Conservation (phyloP, 2,797 vertebrate genomes). For the Lutjanus campechanus region DNA sequence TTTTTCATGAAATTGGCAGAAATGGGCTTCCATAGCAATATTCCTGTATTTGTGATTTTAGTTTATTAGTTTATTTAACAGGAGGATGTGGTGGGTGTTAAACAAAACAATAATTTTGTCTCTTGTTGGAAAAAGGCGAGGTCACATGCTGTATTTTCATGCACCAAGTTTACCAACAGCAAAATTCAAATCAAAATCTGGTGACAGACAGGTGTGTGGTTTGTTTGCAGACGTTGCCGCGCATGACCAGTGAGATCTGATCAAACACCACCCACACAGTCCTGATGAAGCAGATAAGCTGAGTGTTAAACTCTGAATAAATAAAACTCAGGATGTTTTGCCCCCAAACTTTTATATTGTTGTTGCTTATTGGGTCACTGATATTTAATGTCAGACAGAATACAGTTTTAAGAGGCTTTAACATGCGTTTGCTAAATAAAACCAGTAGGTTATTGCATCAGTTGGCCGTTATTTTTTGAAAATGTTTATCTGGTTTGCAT, state of each 20-base stretch:
- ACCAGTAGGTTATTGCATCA: background rate
- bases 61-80: too few relatives aligned
- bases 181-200: conserved; percentile 14
- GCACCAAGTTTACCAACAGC: background rate
- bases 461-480: background rate
- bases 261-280: conserved; percentile 35
- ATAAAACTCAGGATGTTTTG: background rate
- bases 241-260: conserved; percentile 34
- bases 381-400: background rate
- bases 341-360: background rate
- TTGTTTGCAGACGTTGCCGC: conserved; percentile 22
- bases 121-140: background rate
- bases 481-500: background rate
- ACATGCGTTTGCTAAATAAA: background rate
- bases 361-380: background rate
- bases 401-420: background rate
- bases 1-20: too few relatives aligned
- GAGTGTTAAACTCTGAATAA: background rate
- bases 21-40: background rate
- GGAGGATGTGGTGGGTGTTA: too few relatives aligned
- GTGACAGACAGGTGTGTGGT: conserved; percentile 32
- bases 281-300: conserved; percentile 17
- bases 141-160: background rate
- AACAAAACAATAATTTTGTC: too few relatives aligned
- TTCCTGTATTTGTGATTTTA: background rate